A percentile compares a stretch with the other conserved stretches of the same genome.
Conservation (phyloP, 1,140 invertebrate genomes). For the Lysiphlebus fabarum region DNA sequence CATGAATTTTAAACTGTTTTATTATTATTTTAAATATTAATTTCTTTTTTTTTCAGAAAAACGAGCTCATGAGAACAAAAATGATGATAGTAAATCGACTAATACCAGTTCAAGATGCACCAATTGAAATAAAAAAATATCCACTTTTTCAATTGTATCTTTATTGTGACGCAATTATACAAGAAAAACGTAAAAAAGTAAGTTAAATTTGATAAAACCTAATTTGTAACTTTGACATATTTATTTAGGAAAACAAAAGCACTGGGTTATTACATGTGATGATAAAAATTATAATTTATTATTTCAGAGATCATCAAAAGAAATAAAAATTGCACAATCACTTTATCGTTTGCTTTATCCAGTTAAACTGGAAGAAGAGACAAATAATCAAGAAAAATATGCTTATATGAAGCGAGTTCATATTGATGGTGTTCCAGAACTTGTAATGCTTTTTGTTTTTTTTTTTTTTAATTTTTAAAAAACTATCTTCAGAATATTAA, state of each 20-base stretch:
- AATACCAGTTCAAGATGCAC: constrained; percentile 62
- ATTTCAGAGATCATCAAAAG: constrained; percentile 30
- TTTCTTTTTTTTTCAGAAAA: constrained; percentile 56
- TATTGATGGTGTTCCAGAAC: constrained; percentile 28
- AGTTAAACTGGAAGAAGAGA: constrained; percentile 16
- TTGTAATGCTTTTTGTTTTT: constrained; percentile 28
- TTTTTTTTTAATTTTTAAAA: too few relatives aligned
- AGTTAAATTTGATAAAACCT: constrained; percentile 24
- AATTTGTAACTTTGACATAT: too few relatives aligned
- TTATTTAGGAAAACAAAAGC: too few relatives aligned
- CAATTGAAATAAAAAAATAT: constrained; percentile 62
- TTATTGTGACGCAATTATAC: constrained; percentile 61
- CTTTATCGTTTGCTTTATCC: constrained; percentile 40
- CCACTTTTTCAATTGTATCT: constrained; percentile 66
- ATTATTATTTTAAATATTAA: too few relatives aligned
- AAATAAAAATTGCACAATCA: constrained; percentile 33
- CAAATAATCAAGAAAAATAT: constrained; percentile 28
- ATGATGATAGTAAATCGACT: constrained; percentile 64
- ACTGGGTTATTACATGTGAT: too few relatives aligned
- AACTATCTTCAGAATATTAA: too few relatives aligned
- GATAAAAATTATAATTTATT: neutral
- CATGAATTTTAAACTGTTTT: too few relatives aligned
- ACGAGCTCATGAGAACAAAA: constrained; percentile 67
- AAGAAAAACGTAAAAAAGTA: constrained; percentile 58
- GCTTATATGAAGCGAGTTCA: constrained; percentile 34